Evolutionary conservation across 2,797 vertebrate species (phyloP).

Genomic region (Parotocinclus haroldoi): DNA sequence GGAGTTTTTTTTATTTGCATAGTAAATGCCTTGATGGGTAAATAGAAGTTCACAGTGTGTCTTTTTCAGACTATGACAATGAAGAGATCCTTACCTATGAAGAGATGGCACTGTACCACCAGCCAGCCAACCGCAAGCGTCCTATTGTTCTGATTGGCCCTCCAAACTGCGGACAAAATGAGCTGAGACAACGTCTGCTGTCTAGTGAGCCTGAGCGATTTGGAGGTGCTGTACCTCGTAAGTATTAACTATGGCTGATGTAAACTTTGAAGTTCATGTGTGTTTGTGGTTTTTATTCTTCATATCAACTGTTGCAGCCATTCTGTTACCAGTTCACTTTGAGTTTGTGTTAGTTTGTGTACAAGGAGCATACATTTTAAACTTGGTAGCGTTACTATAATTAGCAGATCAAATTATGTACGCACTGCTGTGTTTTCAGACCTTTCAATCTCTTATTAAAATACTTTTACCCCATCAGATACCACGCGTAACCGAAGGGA

Average conservation of each 20-base stretch:
- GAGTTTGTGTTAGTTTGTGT: background rate
- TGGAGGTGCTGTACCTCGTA: slow-evolving; percentile 87
- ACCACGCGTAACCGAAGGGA: slow-evolving; percentile 88
- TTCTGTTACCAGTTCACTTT: background rate
- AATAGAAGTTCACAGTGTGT: no score
- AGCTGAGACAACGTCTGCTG: slow-evolving; percentile 86
- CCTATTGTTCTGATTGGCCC: slow-evolving; percentile 93
- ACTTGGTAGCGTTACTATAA: no score
- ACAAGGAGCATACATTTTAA: no score
- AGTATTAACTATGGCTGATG: slow-evolving; percentile 49
- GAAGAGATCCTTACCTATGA: slow-evolving; percentile 96
- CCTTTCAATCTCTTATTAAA: no score
- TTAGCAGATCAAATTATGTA: no score
- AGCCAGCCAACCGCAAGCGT: slow-evolving; percentile 92
- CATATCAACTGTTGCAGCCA: background rate
- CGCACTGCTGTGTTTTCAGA: no score
- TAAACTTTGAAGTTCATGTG: background rate
- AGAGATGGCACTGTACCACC: slow-evolving; percentile 97
- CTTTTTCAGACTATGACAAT: slow-evolving; percentile 80
- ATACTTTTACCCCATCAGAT: slow-evolving; percentile 64
- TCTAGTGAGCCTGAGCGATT: slow-evolving; percentile 86
- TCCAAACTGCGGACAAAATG: slow-evolving; percentile 86
- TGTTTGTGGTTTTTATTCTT: background rate
- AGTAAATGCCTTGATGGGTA: no score
- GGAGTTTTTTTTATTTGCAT: no score